Evolutionary conservation across 2,888 invertebrate genomes (phyloP).

Genomic region (Hydriomena furcata): DNA sequence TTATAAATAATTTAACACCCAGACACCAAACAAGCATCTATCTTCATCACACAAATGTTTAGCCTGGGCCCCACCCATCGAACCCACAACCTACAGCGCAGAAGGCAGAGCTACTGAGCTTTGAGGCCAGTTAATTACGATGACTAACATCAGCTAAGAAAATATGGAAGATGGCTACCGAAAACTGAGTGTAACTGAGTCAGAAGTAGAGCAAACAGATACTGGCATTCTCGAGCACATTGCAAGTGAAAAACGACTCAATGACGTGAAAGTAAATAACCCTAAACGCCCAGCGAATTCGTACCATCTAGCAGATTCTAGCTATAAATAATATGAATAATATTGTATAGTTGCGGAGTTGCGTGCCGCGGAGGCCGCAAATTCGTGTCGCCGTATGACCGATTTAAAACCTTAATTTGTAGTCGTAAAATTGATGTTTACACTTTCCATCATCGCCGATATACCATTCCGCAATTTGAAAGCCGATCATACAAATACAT

Average conservation of each 20-base stretch:
- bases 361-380: constrained; percentile 31
- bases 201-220: constrained; percentile 9
- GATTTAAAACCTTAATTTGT: constrained; percentile 45
- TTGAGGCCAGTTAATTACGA: too few species aligned
- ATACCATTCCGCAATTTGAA: constrained; percentile 50
- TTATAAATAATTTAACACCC: too few species aligned
- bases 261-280: constrained; percentile 66
- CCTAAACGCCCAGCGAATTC: constrained; percentile 66
- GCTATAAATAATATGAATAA: too few species aligned
- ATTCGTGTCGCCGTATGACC: constrained; percentile 26
- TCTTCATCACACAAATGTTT: too few species aligned
- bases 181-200: constrained; percentile 10
- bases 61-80: too few species aligned
- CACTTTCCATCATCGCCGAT: constrained; percentile 33
- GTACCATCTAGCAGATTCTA: constrained; percentile 62
- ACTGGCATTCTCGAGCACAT: constrained; percentile 37
- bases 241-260: constrained; percentile 57
- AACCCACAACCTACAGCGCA: too few species aligned
- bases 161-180: constrained; percentile 8
- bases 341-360: too few species aligned
- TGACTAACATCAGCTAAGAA: constrained; percentile 7
- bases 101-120: too few species aligned
- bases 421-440: constrained; percentile 47
- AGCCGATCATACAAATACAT: constrained; percentile 58
- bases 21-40: too few species aligned